Conservation (phyloP, 2,888 invertebrate genomes). For the Steinernema hermaphroditum region DNA sequence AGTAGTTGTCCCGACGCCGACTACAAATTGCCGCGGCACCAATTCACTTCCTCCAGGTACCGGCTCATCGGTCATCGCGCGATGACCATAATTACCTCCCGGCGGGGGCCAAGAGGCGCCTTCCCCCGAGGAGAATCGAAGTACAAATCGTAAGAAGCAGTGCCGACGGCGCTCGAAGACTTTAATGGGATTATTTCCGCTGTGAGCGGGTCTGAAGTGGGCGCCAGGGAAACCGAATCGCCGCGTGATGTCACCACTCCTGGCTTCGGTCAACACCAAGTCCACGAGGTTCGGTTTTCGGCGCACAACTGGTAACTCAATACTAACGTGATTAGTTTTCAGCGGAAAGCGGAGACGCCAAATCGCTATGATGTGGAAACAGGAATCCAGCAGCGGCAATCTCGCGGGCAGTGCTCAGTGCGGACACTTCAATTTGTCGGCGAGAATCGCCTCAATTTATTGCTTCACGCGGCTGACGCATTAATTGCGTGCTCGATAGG, state of each 20-base stretch:
- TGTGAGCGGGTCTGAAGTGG: constrained; percentile 1
- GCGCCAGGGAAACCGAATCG: neutral
- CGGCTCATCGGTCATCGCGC: constrained; percentile 20
- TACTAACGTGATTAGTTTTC: constrained; percentile 26
- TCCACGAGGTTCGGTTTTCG: constrained; percentile 16
- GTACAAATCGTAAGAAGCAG: constrained; percentile 7
- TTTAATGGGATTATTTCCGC: constrained; percentile 25
- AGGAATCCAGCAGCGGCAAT: constrained; percentile 10
- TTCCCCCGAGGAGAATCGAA: neutral
- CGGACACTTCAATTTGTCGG: constrained; percentile 23
- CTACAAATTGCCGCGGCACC: constrained; percentile 16
- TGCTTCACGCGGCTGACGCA: constrained; percentile 25
- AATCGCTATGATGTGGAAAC: neutral
- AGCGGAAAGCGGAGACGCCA: neutral
- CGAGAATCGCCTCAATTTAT: constrained; percentile 27
- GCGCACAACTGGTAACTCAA: constrained; percentile 21
- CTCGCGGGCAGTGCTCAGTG: neutral
- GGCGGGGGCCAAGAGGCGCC: neutral
- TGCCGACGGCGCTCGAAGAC: neutral
- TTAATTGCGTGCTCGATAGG: constrained; percentile 30
- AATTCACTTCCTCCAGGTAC: constrained; percentile 13
- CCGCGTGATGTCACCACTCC: constrained; percentile 2
- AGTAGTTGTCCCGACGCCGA: constrained; percentile 18
- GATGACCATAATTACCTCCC: constrained; percentile 18
- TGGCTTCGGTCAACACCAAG: neutral